Evolutionary conservation across 2,113 vertebrate genomes (phyloP).

Genomic region (Nothobranchius furzeri): DNA sequence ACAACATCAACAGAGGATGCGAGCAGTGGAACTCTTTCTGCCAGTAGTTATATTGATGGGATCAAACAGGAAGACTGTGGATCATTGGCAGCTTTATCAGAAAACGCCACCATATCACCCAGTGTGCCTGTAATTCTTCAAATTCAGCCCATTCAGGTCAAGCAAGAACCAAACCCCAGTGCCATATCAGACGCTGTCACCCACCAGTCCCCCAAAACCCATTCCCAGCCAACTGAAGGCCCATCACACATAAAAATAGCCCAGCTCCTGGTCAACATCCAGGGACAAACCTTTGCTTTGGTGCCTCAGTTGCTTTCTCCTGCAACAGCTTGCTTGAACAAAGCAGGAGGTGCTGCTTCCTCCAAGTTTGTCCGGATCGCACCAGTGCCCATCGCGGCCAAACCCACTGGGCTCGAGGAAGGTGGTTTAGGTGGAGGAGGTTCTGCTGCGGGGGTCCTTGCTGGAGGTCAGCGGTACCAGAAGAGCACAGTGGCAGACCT

Average conservation of each 20-base stretch:
- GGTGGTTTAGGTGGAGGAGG: conserved; percentile 70
- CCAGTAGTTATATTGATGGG: conserved; percentile 16
- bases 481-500: conserved; percentile 94
- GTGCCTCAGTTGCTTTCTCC: conserved; percentile 92
- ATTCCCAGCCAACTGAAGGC: conserved; percentile 70
- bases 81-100: conserved; percentile 64
- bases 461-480: conserved; percentile 90
- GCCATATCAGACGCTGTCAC: conserved; percentile 44
- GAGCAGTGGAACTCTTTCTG: conserved; percentile 1
- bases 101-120: conserved; percentile 66
- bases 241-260: conserved; percentile 90
- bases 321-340: conserved; percentile 72
- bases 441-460: conserved; percentile 78
- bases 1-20: conserved; percentile 52
- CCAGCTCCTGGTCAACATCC: conserved; percentile 97
- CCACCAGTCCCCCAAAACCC: conserved; percentile 54
- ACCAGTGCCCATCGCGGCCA: conserved; percentile 95
- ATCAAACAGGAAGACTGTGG: conserved; percentile 76
- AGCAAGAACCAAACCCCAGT: conserved; percentile 80
- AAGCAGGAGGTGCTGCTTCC: conserved; percentile 51
- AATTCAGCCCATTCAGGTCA: conserved; percentile 91
- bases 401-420: conserved; percentile 85
- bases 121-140: conserved; percentile 87
- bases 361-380: conserved; percentile 97
- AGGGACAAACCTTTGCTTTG: conserved; percentile 96